Base-by-base conservation (phyloP, 2,113 vertebrate genomes). In the Cnemophilus loriae region DNA sequence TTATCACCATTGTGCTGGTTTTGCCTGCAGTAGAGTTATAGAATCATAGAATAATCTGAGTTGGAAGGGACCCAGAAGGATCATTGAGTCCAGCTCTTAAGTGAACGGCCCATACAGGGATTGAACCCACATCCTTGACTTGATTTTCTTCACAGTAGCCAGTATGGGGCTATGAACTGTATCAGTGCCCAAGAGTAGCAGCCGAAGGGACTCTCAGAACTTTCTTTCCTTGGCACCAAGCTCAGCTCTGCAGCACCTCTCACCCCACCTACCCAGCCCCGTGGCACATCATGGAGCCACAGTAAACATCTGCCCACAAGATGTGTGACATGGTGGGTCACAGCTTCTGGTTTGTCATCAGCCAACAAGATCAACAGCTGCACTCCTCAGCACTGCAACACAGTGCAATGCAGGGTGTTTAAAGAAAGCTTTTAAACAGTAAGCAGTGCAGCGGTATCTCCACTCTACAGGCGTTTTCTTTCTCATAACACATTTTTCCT, bases 241-340 rank as follows among this genome's bases (percentile, higher is more conserved):
- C 13, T 56, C 59, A 52, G 82, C 44, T 57, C 61, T 35, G 65
- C 30, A 39, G n/a, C 16, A 35, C 39, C 46, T 22, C 37, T 2
- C 1, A 6, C 41, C 76, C 26, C 68, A 16, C 13, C 4, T 1
- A 23, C 3, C 23, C 60, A 69, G 44, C 27, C 19, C 23, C 9
- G 2, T 0, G 10, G 32, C 17, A 35, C n/a, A 24, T 35, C 33
- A 22, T 3, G 19, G 63, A 86, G 56, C 33, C 24, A 19, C 11
- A 18, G 47, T 2, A 17, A 65, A 33, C 0, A 0, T 23, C 20
- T 57, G n/a, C 17, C 56, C 26, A 20, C 9, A 11, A 39, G 42
- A 67, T 5, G 14, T 6, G 7, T 23, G 41, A 68, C 39, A 11
- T 30, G 9, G 24, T 8, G 18, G 13, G 49, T 27, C 64, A 56